phyloP scores from a whole-genome alignment of 2,113 vertebrate species.

The Picathartes gymnocephalus region DNA sequence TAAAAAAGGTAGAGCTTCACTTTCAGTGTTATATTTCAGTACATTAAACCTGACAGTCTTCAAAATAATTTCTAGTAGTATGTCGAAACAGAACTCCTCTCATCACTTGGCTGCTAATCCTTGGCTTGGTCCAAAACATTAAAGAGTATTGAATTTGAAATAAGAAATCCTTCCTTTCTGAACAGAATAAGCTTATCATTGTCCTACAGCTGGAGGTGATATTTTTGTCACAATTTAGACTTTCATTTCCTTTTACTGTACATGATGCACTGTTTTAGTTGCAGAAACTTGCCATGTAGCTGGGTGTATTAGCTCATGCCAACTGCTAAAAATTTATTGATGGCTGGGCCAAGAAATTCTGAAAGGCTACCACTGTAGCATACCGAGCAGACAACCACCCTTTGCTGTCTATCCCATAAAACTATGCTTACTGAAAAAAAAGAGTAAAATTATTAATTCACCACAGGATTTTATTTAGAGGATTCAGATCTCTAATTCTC shows the following conservation, averaged over 20 bases:
- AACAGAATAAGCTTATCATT: not conserved
- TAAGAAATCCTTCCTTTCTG: not conserved
- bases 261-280: not conserved
- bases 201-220: not conserved
- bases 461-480: not conserved
- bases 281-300: not conserved
- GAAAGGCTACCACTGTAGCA: rapidly evolving
- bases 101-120: not conserved
- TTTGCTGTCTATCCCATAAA: not conserved
- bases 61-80: not conserved
- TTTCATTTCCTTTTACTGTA: not conserved
- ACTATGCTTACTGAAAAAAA: not conserved
- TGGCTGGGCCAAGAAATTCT: not conserved
- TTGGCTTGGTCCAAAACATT: not conserved
- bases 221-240: not conserved
- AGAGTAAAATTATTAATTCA: rapidly evolving
- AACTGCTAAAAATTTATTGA: not conserved
- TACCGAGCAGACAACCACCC: not conserved
- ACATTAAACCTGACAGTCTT: not conserved
- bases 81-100: not conserved
- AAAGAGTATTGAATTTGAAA: not conserved
- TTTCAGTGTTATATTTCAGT: not conserved
- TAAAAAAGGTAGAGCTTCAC: not conserved
- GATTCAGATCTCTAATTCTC: not conserved
- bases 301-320: not conserved